Base-by-base conservation (phyloP, 2,113 vertebrate genomes). In the Damaliscus lunatus region DNA sequence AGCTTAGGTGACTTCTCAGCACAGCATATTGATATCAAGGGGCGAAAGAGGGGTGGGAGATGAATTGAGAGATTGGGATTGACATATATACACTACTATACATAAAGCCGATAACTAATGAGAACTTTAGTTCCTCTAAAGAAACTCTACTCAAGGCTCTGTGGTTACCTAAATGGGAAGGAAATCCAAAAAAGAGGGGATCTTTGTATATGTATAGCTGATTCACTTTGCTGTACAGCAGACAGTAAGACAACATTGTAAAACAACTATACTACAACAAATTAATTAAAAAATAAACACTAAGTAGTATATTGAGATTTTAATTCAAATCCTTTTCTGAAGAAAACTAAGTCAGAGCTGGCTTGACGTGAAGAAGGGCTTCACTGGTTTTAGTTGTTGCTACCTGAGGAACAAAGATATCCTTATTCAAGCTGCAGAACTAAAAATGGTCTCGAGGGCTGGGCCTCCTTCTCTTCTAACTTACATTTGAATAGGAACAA, bases 401-500 rank as follows among this genome's bases (percentile, higher is more conserved):
- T 80, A 71, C 88, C 48, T 83, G 87, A 96, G 82, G 48, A 93
- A 91, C 92, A 91, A 96, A 93, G 90, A 82, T 43, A 23, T 67
- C 88, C 2, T 80, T 96, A 67, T 74, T 94, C 57, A 91, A 96
- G 74, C 29, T 80, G 87, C 82, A 87, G 62, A 96, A 92, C 36
- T 83, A 74, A 94, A 97, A 87, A 94, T 48, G 46, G 81, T 78
- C 71, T 90, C 67, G 86, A 94, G 43, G 62, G 89, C 81, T 57
- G 55, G 93, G 91, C 85, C 91, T 96, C 91, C 64, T 88, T 80
- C 80, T 6, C 33, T 89, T 92, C n/a, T 59, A 87, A 95, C 48
- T 88, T 89, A 90, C 33, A 91, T 84, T 77, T 95, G 96, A 97
- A 97, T 94, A 94, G 88, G 80, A 94, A 97, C 94, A 94, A 97